Evolutionary conservation across 2,797 vertebrate genomes (phyloP).

Genomic region (Artibeus lituratus): DNA sequence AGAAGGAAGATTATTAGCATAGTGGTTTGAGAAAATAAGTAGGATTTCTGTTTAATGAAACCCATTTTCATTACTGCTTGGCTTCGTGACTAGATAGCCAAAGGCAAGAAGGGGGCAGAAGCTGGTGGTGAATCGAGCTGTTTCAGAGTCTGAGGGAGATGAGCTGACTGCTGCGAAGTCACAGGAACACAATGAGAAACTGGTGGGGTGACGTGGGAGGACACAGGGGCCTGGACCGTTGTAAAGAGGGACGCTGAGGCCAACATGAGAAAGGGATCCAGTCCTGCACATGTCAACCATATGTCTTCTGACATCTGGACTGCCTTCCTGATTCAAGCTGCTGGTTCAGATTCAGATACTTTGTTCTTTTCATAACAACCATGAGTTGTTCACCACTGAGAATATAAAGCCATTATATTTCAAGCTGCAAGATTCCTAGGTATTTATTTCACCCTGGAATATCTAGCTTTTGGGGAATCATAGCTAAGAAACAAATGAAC

Average conservation of each 20-base stretch:
- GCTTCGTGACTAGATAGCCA: slow-evolving; percentile 44
- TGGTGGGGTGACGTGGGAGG: not conserved
- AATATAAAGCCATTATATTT: not conserved
- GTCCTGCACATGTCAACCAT: not conserved
- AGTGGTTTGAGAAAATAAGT: slow-evolving; percentile 82
- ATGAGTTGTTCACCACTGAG: not conserved
- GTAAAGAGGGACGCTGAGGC: not conserved
- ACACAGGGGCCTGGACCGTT: not conserved
- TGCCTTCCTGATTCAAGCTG: not conserved
- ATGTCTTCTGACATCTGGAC: not conserved
- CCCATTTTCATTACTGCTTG: slow-evolving; percentile 57
- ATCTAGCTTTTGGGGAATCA: slow-evolving; percentile 14
- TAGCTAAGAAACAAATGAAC: not conserved
- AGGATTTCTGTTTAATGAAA: slow-evolving; percentile 74
- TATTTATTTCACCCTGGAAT: slow-evolving; percentile 34
- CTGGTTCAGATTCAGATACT: not conserved
- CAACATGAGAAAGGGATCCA: not conserved
- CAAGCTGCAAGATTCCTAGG: not conserved
- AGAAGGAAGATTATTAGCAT: slow-evolving; percentile 80
- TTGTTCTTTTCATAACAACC: not conserved
- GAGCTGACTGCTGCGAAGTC: slow-evolving; percentile 10
- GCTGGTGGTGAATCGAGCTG: not conserved
- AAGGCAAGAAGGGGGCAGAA: slow-evolving; percentile 17
- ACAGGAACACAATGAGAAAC: slow-evolving; percentile 4
- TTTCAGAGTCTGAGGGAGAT: not conserved